Evolutionary conservation across 2,888 invertebrate species (phyloP), one percentile per base, ranked within the genome.

Genomic region (Phragmatobia fuliginosa): DNA sequence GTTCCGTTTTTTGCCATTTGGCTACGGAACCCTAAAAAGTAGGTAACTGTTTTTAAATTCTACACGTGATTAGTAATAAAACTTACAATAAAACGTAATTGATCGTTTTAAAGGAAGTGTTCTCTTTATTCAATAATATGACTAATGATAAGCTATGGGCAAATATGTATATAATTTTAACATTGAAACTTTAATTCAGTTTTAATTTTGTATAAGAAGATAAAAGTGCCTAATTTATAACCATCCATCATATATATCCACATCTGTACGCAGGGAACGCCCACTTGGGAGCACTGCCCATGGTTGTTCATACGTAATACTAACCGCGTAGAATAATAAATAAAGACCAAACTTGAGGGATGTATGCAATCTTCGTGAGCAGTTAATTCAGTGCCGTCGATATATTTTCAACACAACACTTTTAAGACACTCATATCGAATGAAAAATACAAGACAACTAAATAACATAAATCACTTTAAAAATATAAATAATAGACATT

Each of bases 241-340:
- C 60, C 70, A 73, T 72, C 66, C 70, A 70, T 75, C 72, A 73
- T 70, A 32, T 70, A 32, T 65, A 74, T 65, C n/a, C 38, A 38
- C 58, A 65, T 81, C 71, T 58, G 72, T 56, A 71, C 41, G 62
- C 33, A 68, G 60, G 61, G 32, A 70, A 77, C 74, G 74, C 76
- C 74, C 74, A 72, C 82, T 70, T 69, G 66, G 41, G 64, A 70
- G 68, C 66, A 56, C 62, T 62, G 60, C 65, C 66, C 70, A 68
- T 74, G 68, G 71, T 58, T 74, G 72, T 82, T 72, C 68, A 72
- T 80, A 68, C 70, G 62, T 79, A 69, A 67, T 71, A 68, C 63
- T 67, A 59, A 70, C 66, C 70, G 61, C 58, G 62, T 52, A 58
- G 66, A 78, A 79, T 77, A 81, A 81, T 75, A 79, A 81, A 78